Percentiles rank a stretch among this genome's conserved stretches.
These are phyloP conservation scores for Cyprinodon variegatus DNA, from an alignment of 2,113 vertebrate species.

Conservation along the genomic window DNA sequence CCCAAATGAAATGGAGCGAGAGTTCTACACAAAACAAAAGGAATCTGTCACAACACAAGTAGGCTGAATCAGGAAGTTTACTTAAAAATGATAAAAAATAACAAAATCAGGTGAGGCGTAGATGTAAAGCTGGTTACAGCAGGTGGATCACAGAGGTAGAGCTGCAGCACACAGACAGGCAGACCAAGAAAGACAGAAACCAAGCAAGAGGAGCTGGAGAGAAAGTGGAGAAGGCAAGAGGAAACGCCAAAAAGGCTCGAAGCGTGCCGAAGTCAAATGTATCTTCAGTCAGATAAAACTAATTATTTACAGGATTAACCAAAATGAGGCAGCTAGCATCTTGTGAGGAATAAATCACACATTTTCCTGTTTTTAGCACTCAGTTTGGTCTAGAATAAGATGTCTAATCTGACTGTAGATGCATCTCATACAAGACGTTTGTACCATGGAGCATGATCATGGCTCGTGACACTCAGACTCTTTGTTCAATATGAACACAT, in stretches of 20 bases:
- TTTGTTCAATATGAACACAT: constrained; percentile 86
- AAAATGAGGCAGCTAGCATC: not conserved
- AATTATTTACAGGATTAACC: not conserved
- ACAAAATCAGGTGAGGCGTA: constrained; percentile 11
- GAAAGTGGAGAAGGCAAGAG: constrained; percentile 53
- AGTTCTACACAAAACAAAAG: constrained; percentile 18
- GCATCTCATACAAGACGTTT: constrained; percentile 22
- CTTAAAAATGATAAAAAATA: constrained; percentile 13
- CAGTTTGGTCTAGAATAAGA: not conserved
- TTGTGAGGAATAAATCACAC: not conserved
- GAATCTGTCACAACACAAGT: constrained; percentile 19
- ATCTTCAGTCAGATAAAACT: constrained; percentile 45
- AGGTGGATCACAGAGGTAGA: constrained; percentile 18
- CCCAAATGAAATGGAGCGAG: constrained; percentile 46
- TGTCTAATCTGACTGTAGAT: constrained; percentile 40
- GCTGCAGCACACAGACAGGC: constrained; percentile 31
- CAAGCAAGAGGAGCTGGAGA: constrained; percentile 19
- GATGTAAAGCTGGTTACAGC: constrained; percentile 10
- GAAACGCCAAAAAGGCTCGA: constrained; percentile 17
- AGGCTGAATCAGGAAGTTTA: constrained; percentile 1
- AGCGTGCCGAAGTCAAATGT: constrained; percentile 30
- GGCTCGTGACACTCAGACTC: constrained; percentile 56
- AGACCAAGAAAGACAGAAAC: constrained; percentile 25
- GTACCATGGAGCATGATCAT: constrained; percentile 9
- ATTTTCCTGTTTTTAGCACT: not conserved